Evolutionary conservation across 2,797 vertebrate genomes (phyloP).

Genomic region (Intellagama lesueurii): DNA sequence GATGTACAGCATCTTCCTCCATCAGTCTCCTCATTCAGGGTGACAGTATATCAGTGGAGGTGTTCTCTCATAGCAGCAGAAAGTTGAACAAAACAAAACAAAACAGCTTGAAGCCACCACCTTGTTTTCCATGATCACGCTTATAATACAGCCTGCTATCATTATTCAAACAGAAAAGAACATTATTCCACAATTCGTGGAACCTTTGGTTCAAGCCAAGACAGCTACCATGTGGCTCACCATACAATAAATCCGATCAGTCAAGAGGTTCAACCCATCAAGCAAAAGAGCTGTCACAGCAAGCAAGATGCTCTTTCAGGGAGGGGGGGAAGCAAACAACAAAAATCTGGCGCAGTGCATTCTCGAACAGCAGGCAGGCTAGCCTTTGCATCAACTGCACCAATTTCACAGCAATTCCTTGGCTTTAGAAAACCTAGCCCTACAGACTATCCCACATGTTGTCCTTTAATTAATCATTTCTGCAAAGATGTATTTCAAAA

Average conservation of each 20-base stretch:
- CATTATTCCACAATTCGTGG: constrained; percentile 4
- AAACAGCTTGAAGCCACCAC: background rate
- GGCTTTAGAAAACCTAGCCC: constrained; percentile 42
- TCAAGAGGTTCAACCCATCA: constrained; percentile 4
- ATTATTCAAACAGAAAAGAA: background rate
- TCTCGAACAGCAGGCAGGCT: background rate
- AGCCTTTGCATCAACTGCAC: constrained; percentile 13
- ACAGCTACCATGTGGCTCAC: background rate
- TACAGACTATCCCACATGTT: constrained; percentile 48
- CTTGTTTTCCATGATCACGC: background rate
- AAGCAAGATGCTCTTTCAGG: constrained; percentile 7
- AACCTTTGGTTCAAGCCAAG: constrained; percentile 31
- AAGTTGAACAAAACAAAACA: background rate
- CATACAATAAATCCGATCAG: rapidly evolving
- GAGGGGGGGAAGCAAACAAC: too few species aligned
- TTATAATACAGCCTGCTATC: background rate
- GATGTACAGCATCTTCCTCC: background rate
- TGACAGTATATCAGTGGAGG: background rate
- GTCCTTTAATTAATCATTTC: constrained; percentile 53
- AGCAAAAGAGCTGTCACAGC: constrained; percentile 36
- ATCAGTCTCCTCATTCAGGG: background rate
- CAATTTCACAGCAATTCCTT: constrained; percentile 34
- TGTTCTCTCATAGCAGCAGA: constrained; percentile 9
- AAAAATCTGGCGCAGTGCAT: background rate
- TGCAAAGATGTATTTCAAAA: constrained; percentile 45